Evolutionary conservation across 2,888 invertebrate genomes (phyloP).

Genomic region (Metacarcinus magister): DNA sequence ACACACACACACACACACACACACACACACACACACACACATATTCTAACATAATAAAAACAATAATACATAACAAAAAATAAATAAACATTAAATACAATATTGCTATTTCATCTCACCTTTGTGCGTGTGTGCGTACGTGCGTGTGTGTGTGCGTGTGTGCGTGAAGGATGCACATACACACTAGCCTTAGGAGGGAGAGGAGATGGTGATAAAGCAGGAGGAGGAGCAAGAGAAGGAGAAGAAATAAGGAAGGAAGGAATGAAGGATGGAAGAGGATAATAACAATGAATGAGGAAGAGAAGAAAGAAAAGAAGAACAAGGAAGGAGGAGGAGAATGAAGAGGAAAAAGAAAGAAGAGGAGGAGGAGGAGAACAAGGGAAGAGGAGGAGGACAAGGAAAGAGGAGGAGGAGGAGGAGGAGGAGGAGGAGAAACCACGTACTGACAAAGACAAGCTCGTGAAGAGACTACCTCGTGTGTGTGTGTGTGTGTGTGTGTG

Average conservation of each 20-base stretch:
- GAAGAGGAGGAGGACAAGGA: not conserved
- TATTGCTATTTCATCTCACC: not conserved
- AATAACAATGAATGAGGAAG: no score
- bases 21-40: slow-evolving; percentile 16
- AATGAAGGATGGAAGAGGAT: no score
- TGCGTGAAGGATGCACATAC: not conserved
- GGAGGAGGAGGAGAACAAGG: not conserved
- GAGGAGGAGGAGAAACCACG: not conserved
- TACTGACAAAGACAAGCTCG: not conserved
- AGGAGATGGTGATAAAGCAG: no score
- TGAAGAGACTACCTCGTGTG: not conserved
- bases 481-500: not conserved
- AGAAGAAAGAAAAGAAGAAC: no score
- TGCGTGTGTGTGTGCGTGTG: not conserved
- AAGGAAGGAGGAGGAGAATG: not conserved
- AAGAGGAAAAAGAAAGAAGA: not conserved
- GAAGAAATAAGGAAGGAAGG: no score
- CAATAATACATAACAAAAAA: not conserved
- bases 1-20: slow-evolving; percentile 18
- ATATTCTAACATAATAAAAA: not conserved
- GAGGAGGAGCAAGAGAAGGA: no score
- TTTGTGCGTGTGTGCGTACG: not conserved
- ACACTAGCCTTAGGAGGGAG: no score
- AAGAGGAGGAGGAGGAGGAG: not conserved
- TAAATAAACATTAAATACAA: not conserved